Conservation (phyloP, 2,888 invertebrate species). For the Muscina levida region DNA sequence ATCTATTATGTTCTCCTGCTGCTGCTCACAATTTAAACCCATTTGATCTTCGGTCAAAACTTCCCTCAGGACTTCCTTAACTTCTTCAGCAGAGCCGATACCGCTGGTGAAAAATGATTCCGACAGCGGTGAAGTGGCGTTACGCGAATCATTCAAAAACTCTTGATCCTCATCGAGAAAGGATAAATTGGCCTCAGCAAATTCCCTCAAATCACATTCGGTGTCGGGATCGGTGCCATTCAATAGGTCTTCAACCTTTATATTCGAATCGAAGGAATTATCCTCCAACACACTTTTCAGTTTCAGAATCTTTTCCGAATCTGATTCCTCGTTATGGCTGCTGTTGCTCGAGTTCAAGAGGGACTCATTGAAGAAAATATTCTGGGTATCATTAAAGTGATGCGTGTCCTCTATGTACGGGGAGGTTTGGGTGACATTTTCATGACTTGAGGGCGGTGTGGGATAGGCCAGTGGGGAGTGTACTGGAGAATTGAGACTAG, state of each 20-base stretch:
- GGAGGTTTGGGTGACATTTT: conserved; percentile 82
- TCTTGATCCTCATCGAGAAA: conserved; percentile 80
- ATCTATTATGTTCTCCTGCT: conserved; percentile 78
- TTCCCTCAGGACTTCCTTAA: conserved; percentile 91
- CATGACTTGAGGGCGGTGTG: conserved; percentile 93
- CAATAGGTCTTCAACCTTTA: conserved; percentile 78
- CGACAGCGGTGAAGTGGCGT: conserved; percentile 89
- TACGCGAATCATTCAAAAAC: conserved; percentile 83
- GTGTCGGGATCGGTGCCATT: conserved; percentile 76
- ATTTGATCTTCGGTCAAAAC: conserved; percentile 89
- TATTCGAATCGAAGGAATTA: conserved; percentile 75
- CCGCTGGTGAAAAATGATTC: conserved; percentile 90
- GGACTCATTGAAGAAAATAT: conserved; percentile 79
- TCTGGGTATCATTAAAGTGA: conserved; percentile 74
- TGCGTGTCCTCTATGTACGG: conserved; percentile 79
- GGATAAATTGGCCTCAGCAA: conserved; percentile 79
- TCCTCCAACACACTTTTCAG: conserved; percentile 78
- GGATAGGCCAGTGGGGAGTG: conserved; percentile 89
- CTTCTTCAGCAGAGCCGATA: conserved; percentile 92
- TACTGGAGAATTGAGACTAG: conserved; percentile 82
- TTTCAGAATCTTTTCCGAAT: conserved; percentile 79
- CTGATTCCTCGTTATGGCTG: conserved; percentile 72
- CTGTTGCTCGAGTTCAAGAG: conserved; percentile 72
- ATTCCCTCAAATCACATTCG: conserved; percentile 78
- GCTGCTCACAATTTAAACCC: conserved; percentile 77